Base-by-base conservation (phyloP, 2,888 invertebrate genomes). In the Campopleginae sp. region DNA sequence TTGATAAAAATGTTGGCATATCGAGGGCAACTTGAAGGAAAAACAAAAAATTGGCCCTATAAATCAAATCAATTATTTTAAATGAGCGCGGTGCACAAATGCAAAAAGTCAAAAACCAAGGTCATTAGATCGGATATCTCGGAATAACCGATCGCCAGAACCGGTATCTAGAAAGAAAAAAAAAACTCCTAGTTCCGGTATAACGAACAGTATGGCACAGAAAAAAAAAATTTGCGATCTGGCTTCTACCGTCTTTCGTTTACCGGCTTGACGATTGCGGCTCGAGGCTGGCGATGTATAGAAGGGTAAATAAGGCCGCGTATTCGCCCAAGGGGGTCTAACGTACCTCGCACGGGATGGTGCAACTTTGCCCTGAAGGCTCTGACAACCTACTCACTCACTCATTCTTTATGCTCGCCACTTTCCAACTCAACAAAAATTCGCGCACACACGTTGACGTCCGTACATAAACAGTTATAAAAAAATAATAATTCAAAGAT, bases 291-390 rank as follows among this genome's bases (percentile, higher is more conserved):
- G 76, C 66, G 88, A 19, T 66, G 27, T 91, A 42, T 70, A 89
- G 90, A 90, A 92, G 92, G 92, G 92, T 92, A 92, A 93, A 93
- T 93, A 93, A 93, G 93, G 93, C 92, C 93, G 93, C 86, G 88
- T 91, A 90, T 93, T 93, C 89, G 93, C 93, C 93, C 92, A 92
- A 93, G 93, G 93, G 93, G 93, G 91, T 93, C 92, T 93, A 92
- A 92, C 92, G 80, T 90, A 91, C 90, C 74, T 80, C 82, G n/a
- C n/a, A 77, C 88, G 88, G 89, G 87, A 92, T 93, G 92, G 91
- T 92, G 93, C 92, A 93, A 93, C 88, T 89, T 86, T 92, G 90
- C 92, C 93, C 93, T 87, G 90, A 87, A 91, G 93, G 93, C 93
- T 90, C 88, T 90, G 89, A 89, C 91, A 92, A 90, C 91, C 91